A percentile compares a stretch with the other conserved stretches of the same genome.
Evolutionary conservation across 2,113 vertebrate genomes (phyloP).

Genomic region (Pseudorhombus dupliciocellatus): DNA sequence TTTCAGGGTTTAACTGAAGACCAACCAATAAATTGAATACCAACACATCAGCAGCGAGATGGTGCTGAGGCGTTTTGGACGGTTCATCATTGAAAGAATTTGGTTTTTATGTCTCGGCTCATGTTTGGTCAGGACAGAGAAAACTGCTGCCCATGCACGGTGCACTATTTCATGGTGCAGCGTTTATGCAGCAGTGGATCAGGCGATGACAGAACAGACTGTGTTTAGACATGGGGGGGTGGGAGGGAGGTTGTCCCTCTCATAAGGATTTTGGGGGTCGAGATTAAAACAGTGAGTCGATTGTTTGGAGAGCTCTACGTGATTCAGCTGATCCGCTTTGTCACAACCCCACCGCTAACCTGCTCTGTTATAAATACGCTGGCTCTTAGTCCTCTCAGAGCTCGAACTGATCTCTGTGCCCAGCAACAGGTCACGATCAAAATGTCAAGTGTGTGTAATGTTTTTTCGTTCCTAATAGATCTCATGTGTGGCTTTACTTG

Average conservation of each 20-base stretch:
- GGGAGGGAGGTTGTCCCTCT: slow-evolving; percentile 43
- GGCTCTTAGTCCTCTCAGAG: slow-evolving; percentile 11
- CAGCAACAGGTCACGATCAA: slow-evolving; percentile 18
- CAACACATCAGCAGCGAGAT: slow-evolving; percentile 19
- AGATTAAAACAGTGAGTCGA: slow-evolving; percentile 65
- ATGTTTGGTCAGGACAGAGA: slow-evolving; percentile 35
- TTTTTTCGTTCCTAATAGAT: slow-evolving; percentile 22
- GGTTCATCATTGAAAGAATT: slow-evolving; percentile 30
- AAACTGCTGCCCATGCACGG: slow-evolving; percentile 33
- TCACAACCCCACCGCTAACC: slow-evolving; percentile 31
- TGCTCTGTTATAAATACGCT: slow-evolving; percentile 26
- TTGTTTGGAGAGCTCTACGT: slow-evolving; percentile 62
- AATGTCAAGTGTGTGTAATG: slow-evolving; percentile 44
- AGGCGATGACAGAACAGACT: slow-evolving; percentile 64
- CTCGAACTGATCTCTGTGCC: slow-evolving; percentile 31
- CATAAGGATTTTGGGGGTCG: slow-evolving; percentile 48
- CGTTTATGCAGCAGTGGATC: slow-evolving; percentile 49
- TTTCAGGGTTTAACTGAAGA: slow-evolving; percentile 45
- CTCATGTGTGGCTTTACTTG: slow-evolving; percentile 40
- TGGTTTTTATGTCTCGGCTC: slow-evolving; percentile 29
- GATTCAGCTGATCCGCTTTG: slow-evolving; percentile 54
- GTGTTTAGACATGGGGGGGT: slow-evolving; percentile 44
- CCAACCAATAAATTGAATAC: slow-evolving; percentile 39
- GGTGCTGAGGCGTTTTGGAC: slow-evolving; percentile 8
- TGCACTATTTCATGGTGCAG: slow-evolving; percentile 48